Percentiles rank a stretch among this genome's conserved stretches.
These are phyloP conservation scores for Astur gentilis DNA, from an alignment of 2,113 vertebrate species.

Conservation along the genomic window DNA sequence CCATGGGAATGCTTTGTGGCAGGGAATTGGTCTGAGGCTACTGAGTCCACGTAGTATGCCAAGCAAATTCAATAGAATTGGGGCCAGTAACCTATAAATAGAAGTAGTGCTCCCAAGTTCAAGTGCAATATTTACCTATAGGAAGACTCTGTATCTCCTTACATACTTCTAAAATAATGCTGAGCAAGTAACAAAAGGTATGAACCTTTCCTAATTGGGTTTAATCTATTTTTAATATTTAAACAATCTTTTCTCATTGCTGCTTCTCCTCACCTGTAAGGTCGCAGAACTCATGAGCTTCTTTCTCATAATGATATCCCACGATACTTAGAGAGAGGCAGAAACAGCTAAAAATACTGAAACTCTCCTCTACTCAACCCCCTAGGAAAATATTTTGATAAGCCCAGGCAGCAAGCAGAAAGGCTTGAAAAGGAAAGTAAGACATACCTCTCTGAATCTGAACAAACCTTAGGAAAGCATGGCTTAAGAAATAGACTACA, in stretches of 20 bases:
- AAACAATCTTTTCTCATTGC: neutral
- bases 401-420: neutral
- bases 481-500: neutral
- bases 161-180: neutral
- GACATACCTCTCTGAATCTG: slow-evolving; percentile 41
- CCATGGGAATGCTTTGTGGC: neutral
- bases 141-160: neutral
- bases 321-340: neutral
- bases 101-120: neutral
- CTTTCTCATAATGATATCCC: neutral
- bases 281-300: neutral
- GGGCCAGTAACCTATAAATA: neutral
- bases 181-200: neutral
- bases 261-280: neutral
- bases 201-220: neutral
- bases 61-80: neutral
- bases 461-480: slow-evolving; percentile 35
- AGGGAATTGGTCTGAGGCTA: neutral
- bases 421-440: slow-evolving; percentile 38
- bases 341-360: slow-evolving; percentile 12
- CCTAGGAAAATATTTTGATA: slow-evolving; percentile 46
- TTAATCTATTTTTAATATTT: neutral
- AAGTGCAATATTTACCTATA: neutral
- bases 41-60: neutral
- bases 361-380: neutral